These are phyloP conservation scores for Globicephala melas DNA, from an alignment of 2,113 vertebrate species.

Conservation along the genomic window DNA sequence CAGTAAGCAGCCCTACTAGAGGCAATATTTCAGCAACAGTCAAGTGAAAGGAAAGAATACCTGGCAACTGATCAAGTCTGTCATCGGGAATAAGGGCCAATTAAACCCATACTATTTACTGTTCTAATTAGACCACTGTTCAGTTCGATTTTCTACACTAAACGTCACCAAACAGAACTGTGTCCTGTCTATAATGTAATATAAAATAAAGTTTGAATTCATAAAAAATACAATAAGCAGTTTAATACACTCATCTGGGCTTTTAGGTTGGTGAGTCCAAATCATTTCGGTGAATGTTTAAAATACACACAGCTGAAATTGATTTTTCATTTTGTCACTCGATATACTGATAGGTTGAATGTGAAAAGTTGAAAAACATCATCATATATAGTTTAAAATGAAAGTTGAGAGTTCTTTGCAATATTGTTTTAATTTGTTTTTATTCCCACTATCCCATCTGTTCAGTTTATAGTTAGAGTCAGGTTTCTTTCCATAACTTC, in stretches of 20 bases:
- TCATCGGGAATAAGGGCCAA: slow-evolving; percentile 72
- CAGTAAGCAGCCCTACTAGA: slow-evolving; percentile 60
- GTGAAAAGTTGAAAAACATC: slow-evolving; percentile 68
- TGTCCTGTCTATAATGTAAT: background rate
- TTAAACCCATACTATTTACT: slow-evolving; percentile 77
- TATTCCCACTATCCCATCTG: slow-evolving; percentile 50
- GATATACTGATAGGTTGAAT: slow-evolving; percentile 33
- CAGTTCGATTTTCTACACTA: slow-evolving; percentile 26
- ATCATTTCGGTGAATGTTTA: slow-evolving; percentile 47
- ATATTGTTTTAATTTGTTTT: slow-evolving; percentile 64
- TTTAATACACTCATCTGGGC: slow-evolving; percentile 53
- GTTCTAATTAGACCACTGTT: slow-evolving; percentile 66
- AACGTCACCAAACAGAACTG: background rate
- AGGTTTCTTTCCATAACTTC: slow-evolving; percentile 52
- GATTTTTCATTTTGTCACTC: slow-evolving; percentile 59
- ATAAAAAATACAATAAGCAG: slow-evolving; percentile 52
- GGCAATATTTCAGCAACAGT: slow-evolving; percentile 74
- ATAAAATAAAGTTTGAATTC: slow-evolving; percentile 52
- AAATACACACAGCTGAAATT: slow-evolving; percentile 66
- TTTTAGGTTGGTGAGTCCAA: background rate
- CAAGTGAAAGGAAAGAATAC: slow-evolving; percentile 73
- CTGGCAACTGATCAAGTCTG: slow-evolving; percentile 79
- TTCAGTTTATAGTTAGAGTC: slow-evolving; percentile 21
- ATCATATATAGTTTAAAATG: slow-evolving; percentile 57
- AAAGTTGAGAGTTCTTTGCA: slow-evolving; percentile 41